Conservation (phyloP, 2,888 invertebrate species). For the Drosophila nr. perissopoda region DNA sequence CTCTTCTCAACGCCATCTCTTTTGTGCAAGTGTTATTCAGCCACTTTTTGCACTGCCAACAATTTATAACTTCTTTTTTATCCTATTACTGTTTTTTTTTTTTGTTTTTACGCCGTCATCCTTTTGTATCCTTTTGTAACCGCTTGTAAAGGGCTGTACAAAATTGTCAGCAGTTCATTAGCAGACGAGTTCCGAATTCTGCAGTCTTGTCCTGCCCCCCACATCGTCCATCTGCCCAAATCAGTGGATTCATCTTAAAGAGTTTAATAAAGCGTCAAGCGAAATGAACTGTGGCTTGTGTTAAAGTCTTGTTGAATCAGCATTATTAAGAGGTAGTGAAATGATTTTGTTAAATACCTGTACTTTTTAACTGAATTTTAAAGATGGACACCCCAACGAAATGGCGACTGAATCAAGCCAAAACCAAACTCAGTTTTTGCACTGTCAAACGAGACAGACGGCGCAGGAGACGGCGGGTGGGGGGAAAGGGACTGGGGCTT, state of each 20-base stretch:
- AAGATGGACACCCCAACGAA: not conserved
- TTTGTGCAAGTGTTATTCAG: slow-evolving; percentile 50
- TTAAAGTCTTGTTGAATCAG: not conserved
- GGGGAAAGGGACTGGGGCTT: slow-evolving; percentile 8
- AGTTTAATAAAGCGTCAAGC: slow-evolving; percentile 61
- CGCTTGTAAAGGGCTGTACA: slow-evolving; percentile 77
- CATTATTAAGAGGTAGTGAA: not conserved
- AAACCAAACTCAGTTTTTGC: slow-evolving; percentile 11
- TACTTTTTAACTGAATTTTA: not conserved
- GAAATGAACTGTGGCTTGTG: slow-evolving; percentile 11
- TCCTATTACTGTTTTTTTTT: slow-evolving; percentile 1
- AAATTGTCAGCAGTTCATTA: slow-evolving; percentile 79
- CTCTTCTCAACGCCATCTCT: slow-evolving; percentile 26
- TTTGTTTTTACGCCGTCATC: slow-evolving; percentile 22
- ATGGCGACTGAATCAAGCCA: slow-evolving; percentile 3
- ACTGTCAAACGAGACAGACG: not conserved
- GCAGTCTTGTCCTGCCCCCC: not conserved
- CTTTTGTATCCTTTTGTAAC: slow-evolving; percentile 72
- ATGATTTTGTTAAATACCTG: slow-evolving; percentile 7
- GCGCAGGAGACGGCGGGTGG: not conserved
- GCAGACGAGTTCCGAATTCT: slow-evolving; percentile 40
- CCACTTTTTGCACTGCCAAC: slow-evolving; percentile 62
- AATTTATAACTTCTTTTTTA: slow-evolving; percentile 34
- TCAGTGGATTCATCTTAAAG: slow-evolving; percentile 46
- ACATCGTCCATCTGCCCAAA: not conserved